phyloP scores from a whole-genome alignment of 2,113 vertebrate species.

The Callaeas wilsoni region DNA sequence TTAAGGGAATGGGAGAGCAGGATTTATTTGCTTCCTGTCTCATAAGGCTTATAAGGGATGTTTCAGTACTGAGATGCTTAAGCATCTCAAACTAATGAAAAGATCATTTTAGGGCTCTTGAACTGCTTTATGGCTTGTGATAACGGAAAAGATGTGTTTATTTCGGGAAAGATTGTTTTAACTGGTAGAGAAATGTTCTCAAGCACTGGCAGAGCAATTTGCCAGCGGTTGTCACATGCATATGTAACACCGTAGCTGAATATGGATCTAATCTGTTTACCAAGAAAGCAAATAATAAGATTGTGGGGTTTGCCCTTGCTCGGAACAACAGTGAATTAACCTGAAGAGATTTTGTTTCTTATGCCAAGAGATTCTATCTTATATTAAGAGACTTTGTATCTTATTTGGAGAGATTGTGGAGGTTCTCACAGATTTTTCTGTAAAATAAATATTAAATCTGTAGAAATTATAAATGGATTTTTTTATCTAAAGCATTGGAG shows the following conservation, averaged over 20 bases:
- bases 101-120: constrained; percentile 46
- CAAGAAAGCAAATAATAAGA: neutral
- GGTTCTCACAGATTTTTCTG: neutral
- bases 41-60: constrained; percentile 12
- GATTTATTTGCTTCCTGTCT: constrained; percentile 20
- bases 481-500: neutral
- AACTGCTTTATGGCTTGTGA: constrained; percentile 38
- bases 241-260: neutral
- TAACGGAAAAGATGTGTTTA: constrained; percentile 44
- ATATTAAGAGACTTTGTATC: neutral
- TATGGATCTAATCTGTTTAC: constrained; percentile 12
- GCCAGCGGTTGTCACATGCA: neutral
- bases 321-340: constrained; percentile 16
- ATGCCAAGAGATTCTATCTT: neutral
- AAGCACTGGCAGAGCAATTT: neutral
- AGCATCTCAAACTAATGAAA: constrained; percentile 59
- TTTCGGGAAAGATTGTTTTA: constrained; percentile 44
- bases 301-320: neutral
- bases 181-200: constrained; percentile 6
- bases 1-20: constrained; percentile 22
- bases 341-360: neutral
- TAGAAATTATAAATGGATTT: neutral
- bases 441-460: neutral
- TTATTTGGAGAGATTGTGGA: neutral
- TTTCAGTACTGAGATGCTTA: constrained; percentile 34